A percentile compares a stretch with the other conserved stretches of the same genome.
Conservation (phyloP, 35 echinoderm and acorn worm species). For the Ophioderma brevispina region DNA sequence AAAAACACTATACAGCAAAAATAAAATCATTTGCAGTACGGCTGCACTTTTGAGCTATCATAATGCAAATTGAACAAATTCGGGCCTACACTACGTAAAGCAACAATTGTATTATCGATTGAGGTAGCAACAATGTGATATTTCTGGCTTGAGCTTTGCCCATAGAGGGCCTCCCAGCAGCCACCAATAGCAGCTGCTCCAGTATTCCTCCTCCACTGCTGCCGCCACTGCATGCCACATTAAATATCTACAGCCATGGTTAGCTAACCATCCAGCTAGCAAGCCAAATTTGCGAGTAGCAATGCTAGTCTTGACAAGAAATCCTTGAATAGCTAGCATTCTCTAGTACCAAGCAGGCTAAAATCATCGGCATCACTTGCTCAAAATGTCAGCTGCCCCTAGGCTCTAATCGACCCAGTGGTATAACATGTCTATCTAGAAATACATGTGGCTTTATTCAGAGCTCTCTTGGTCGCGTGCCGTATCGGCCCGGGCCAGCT, state of each 20-base stretch:
- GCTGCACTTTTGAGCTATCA: no score
- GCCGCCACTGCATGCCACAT: no score
- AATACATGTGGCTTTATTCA: neutral
- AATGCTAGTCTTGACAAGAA: neutral
- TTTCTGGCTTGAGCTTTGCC: neutral
- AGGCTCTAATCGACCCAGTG: constrained; percentile 8
- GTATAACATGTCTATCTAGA: neutral
- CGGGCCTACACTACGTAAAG: no score
- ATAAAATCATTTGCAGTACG: no score
- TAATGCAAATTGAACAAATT: no score
- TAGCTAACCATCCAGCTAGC: no score
- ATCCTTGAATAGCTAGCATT: neutral
- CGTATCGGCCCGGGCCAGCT: neutral
- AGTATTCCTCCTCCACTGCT: neutral
- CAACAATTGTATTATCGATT: neutral
- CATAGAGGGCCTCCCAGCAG: neutral
- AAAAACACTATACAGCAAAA: no score
- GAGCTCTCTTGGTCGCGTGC: neutral
- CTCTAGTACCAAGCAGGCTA: neutral
- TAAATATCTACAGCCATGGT: no score
- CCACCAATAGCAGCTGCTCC: neutral
- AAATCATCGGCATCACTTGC: neutral
- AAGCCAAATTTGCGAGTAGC: neutral
- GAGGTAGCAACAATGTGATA: neutral
- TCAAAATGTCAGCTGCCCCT: neutral